phyloP scores from a whole-genome alignment of 2,888 invertebrate species.

The Erannis defoliaria region DNA sequence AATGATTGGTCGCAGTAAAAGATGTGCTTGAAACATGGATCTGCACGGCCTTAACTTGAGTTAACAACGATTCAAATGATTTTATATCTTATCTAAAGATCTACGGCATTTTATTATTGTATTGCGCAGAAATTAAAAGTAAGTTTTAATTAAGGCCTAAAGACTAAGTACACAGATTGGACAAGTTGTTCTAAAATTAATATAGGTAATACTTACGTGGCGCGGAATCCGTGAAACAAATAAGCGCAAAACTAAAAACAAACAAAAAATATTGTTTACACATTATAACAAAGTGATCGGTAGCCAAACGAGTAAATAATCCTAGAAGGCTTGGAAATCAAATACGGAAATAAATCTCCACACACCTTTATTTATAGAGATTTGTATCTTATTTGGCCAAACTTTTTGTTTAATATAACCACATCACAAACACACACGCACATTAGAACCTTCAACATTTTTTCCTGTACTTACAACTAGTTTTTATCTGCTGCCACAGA shows the following conservation, averaged over 20 bases:
- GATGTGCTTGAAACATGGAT: too few relatives aligned
- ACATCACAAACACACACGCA: neutral
- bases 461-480: neutral
- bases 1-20: too few relatives aligned
- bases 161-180: too few relatives aligned
- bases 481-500: too few relatives aligned
- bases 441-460: constrained; percentile 2
- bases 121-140: too few relatives aligned
- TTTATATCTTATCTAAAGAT: too few relatives aligned
- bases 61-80: too few relatives aligned
- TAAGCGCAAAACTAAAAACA: constrained; percentile 6
- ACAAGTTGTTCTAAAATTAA: neutral
- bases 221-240: constrained; percentile 26
- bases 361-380: constrained; percentile 16
- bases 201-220: constrained; percentile 35
- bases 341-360: neutral
- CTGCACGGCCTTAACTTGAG: too few relatives aligned
- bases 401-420: neutral
- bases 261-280: constrained; percentile 30
- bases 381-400: neutral
- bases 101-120: too few relatives aligned
- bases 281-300: constrained; percentile 20
- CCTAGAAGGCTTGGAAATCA: neutral
- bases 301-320: neutral
- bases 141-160: too few relatives aligned